Base-by-base conservation (phyloP, 2,888 invertebrate species). In the Acleris emargana region DNA sequence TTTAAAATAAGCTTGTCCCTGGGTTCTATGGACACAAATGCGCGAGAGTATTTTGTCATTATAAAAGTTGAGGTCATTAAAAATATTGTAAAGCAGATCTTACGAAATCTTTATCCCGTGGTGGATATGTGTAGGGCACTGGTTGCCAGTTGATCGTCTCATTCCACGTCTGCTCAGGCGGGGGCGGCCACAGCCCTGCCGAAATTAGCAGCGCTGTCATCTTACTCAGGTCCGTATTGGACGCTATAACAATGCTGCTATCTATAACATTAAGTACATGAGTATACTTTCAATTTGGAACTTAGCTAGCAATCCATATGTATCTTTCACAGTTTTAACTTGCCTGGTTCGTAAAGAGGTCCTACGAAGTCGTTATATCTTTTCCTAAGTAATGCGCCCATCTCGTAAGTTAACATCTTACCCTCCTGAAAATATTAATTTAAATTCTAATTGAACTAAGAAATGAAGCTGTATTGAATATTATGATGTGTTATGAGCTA, bases 191-290 rank as follows among this genome's bases (percentile, higher is more conserved):
- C 20, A 97, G 81, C 0, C 95, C 96, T 2, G 96, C 95, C 55
- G 95, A 89, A 73, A 96, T 95, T 70, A 95, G 82, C 64, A 95
- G 89, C 0, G 95, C 95, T 43, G 95, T 95, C 93, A 95, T 95
- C 83, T 96, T 94, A 22, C 97, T 96, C 68, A 96, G 88, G 71
- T 96, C 95, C 69, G 94, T 95, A 79, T 96, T 95, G 0, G 96
- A 95, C 62, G 95, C 95, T 69, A 94, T 91, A 64, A 94, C 93
- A 43, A 88, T 79, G 69, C 87, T 89, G 68, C 77, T 82, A 25
- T 86, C 89, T 88, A 74, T 51, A 13, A 5, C 16, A 28, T 32
- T 22, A 47, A n/a, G 25, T 25, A 25, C 22, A 51, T 25, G 22
- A 38, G 38, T 38, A 32, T 11, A 11, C 38, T 38, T 38, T 38